Percentiles rank a stretch among this genome's conserved stretches.
phyloP scores from a whole-genome alignment of 2,797 vertebrate species.

The Percopsis omiscomaycus region DNA sequence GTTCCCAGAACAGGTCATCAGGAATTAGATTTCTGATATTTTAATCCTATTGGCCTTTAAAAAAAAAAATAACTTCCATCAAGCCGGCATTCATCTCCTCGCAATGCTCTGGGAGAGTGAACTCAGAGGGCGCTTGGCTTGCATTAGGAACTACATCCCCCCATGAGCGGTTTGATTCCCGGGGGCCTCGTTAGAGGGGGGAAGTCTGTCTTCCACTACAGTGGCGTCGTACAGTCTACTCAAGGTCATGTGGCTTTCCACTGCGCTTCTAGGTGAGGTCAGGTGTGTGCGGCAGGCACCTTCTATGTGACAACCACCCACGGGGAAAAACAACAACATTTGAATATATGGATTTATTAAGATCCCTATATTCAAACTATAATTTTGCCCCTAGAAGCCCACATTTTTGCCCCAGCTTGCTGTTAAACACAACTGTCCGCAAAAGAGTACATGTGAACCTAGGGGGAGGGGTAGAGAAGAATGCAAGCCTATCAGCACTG shows the following conservation, averaged over 20 bases:
- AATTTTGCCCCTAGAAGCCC: too few species aligned
- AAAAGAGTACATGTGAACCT: too few species aligned
- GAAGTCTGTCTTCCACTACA: constrained; percentile 14
- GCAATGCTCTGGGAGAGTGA: constrained; percentile 34
- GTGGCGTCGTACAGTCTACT: constrained; percentile 11
- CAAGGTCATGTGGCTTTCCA: neutral
- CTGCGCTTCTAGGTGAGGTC: neutral
- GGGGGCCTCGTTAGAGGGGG: constrained; percentile 50
- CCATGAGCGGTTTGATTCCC: constrained; percentile 35
- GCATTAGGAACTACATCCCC: constrained; percentile 39
- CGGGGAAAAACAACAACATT: too few species aligned
- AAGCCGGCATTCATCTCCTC: constrained; percentile 48
- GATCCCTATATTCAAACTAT: too few species aligned
- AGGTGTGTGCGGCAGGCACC: neutral
- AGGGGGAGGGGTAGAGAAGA: too few species aligned
- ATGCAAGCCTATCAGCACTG: too few species aligned
- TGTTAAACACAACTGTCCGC: too few species aligned
- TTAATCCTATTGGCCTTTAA: constrained; percentile 45
- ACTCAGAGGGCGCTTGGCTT: constrained; percentile 15
- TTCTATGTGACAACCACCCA: too few species aligned
- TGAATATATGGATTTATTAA: too few species aligned
- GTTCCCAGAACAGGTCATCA: constrained; percentile 8
- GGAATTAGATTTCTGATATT: constrained; percentile 50
- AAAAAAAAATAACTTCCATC: constrained; percentile 2
- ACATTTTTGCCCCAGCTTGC: too few species aligned